These are phyloP conservation scores for Phrynosoma platyrhinos DNA, from an alignment of 2,113 vertebrate species.

Conservation along the genomic window DNA sequence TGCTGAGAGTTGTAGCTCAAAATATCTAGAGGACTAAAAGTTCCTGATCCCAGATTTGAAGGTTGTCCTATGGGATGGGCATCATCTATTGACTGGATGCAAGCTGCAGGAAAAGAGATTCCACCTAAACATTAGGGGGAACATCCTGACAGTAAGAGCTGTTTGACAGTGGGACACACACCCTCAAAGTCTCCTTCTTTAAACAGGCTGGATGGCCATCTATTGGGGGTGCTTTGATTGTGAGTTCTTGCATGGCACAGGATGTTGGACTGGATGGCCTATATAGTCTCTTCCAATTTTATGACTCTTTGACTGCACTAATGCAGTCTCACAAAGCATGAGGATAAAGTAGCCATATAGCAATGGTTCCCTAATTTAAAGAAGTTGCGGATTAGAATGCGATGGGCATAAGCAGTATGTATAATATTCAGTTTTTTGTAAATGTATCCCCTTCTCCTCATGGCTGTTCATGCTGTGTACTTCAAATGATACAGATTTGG, in stretches of 20 bases:
- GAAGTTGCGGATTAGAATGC: background rate
- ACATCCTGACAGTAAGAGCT: too few species aligned
- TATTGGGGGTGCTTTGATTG: too few species aligned
- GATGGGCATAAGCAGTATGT: background rate
- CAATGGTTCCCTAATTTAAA: background rate
- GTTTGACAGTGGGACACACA: too few species aligned
- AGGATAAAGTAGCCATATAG: background rate
- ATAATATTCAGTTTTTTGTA: background rate
- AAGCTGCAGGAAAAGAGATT: too few species aligned
- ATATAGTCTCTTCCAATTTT: too few species aligned
- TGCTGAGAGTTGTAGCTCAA: background rate
- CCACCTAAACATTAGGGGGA: too few species aligned
- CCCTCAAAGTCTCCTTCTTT: too few species aligned
- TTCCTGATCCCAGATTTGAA: background rate
- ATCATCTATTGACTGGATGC: background rate
- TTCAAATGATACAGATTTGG: background rate
- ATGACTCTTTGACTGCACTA: too few species aligned
- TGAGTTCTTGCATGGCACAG: too few species aligned
- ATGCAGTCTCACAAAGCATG: background rate
- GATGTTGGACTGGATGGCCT: too few species aligned
- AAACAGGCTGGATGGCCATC: too few species aligned
- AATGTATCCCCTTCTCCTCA: background rate
- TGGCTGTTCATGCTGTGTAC: background rate
- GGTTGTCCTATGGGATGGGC: background rate
- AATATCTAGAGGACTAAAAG: background rate